Conservation (phyloP, 1,140 invertebrate genomes). For the Heliconius congener region DNA sequence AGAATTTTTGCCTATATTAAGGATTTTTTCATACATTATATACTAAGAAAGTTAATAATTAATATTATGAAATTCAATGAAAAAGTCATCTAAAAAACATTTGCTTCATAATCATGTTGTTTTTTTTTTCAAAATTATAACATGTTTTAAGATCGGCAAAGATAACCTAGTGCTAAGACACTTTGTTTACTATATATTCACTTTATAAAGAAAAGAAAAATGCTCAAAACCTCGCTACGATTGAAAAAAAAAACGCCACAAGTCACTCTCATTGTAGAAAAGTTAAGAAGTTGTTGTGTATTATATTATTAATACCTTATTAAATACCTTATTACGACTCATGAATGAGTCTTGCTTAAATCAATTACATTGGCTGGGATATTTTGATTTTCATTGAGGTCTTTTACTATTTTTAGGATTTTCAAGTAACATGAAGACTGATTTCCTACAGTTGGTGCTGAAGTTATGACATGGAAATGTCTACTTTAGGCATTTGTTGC, state of each 20-base stretch:
- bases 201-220: background rate
- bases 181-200: background rate
- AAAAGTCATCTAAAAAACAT: too few relatives aligned
- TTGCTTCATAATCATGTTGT: too few relatives aligned
- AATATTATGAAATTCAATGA: too few relatives aligned
- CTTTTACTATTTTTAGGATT: background rate
- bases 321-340: slow-evolving; percentile 32
- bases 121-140: too few relatives aligned
- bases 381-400: slow-evolving; percentile 39
- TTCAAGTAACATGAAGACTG: slow-evolving; percentile 1
- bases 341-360: slow-evolving; percentile 27
- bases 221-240: slow-evolving; percentile 8
- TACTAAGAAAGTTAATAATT: too few relatives aligned
- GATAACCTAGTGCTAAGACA: background rate
- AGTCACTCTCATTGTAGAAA: slow-evolving; percentile 31
- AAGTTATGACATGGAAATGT: background rate
- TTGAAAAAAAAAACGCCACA: slow-evolving; percentile 23
- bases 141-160: background rate
- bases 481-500: too few relatives aligned
- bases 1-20: background rate
- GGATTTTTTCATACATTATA: background rate
- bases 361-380: slow-evolving; percentile 34
- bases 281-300: slow-evolving; percentile 44
- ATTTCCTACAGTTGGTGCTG: background rate
- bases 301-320: slow-evolving; percentile 28